Base-by-base conservation (phyloP, 1,140 invertebrate genomes). In the Drosophila seguyi region DNA sequence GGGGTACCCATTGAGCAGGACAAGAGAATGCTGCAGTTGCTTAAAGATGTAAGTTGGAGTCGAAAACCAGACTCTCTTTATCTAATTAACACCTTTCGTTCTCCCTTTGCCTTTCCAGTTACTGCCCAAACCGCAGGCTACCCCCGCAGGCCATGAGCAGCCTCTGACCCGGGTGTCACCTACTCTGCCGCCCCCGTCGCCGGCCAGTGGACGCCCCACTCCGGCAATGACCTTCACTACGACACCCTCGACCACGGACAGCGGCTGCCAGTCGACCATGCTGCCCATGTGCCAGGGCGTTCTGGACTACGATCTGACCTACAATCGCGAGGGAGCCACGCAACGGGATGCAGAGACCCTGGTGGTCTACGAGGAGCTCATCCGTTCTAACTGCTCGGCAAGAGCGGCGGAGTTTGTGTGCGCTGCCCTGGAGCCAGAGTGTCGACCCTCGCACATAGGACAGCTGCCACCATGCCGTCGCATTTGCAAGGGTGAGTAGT, bases 401-500 rank as follows among this genome's bases (percentile, higher is more conserved):
- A 92, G 95, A 10, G 93, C 95, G 0, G 92, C 93, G 22, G 94
- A 95, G 68, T 95, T 95, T 80, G 79, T 94, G 6, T 96, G 95
- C 77, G 94, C 94, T 4, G 91, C 95, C 25, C 88, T 96, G 38
- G 95, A 96, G 79, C 95, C 95, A 0, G 95, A 95, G 55, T 96
- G 95, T 85, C 94, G 93, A 39, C 94, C 95, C 2, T 90, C 93
- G 38, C 94, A 95, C 2, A 94, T 94, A 66, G 93, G 93, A 3
- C 88, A 94, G 25, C 93, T 95, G 73, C 94, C 94, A 63, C 95
- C 95, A 0, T 96, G 95, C 75, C 93, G 94, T 41, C 94, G 94
- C 72, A 94, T 95, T 68, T 96, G 95, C 75, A 95, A 94, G 94
- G 94, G 95, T 95, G 92, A 85, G 75, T 10, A 5, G 13, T 3